Evolutionary conservation across 1,140 invertebrate species (phyloP).

Genomic region (Drosophila bifasciata): DNA sequence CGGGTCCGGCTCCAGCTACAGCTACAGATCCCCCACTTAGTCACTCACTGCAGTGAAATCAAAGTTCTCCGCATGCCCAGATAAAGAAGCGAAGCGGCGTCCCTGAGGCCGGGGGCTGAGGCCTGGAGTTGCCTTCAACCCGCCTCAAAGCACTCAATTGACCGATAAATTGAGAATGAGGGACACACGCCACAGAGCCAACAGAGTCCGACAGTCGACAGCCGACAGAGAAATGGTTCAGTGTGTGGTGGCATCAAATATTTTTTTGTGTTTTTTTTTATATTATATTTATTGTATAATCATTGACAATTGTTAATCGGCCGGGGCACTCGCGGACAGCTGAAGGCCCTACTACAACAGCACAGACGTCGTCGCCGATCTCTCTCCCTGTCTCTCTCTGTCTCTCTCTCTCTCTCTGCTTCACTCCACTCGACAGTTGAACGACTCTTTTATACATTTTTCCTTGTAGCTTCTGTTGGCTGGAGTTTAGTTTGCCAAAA

Average conservation of each 20-base stretch:
- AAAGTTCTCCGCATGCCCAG: constrained; percentile 35
- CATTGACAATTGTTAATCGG: constrained; percentile 59
- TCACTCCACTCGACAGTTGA: constrained; percentile 47
- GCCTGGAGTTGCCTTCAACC: constrained; percentile 48
- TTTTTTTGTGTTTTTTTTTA: not conserved
- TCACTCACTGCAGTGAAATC: constrained; percentile 49
- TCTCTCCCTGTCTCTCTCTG: constrained; percentile 13
- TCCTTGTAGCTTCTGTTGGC: constrained; percentile 53
- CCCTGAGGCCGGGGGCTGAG: constrained; percentile 31
- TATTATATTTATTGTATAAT: constrained; percentile 45
- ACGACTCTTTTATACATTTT: constrained; percentile 74
- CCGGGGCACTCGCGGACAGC: constrained; percentile 19
- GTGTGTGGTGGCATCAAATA: constrained; percentile 18
- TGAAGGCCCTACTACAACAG: constrained; percentile 56
- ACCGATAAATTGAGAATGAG: constrained; percentile 63
- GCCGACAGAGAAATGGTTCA: constrained; percentile 41
- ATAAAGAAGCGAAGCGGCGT: constrained; percentile 44
- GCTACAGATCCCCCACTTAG: constrained; percentile 14
- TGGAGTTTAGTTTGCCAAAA: constrained; percentile 44
- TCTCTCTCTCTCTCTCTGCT: constrained; percentile 5
- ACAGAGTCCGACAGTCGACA: constrained; percentile 15
- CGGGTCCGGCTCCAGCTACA: constrained; percentile 9
- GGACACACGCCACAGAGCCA: constrained; percentile 19
- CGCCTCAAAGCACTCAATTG: constrained; percentile 33
- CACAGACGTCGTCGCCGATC: not conserved